Base-by-base conservation (phyloP, 1,140 invertebrate species). In the Cardiocondyla obscurior region DNA sequence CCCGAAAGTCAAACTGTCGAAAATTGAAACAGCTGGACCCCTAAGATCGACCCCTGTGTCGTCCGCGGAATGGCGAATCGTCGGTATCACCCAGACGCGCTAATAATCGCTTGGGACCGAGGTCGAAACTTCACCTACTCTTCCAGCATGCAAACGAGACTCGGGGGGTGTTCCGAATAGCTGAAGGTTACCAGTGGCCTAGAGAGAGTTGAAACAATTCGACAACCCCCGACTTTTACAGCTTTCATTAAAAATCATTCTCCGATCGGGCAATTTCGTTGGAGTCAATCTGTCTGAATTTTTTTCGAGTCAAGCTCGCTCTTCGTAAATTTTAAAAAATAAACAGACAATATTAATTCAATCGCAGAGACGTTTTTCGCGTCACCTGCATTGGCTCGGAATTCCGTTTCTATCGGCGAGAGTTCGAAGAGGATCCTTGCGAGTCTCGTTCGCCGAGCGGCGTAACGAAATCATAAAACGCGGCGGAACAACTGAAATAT, bases 91-190 rank as follows among this genome's bases (percentile, higher is more conserved):
- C 33, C 58, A 19, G 33, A 6, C 12, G 42, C 73, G 64, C 64
- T 70, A 57, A 77, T 57, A 70, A 70, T 81, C 51, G 33, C 25
- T 25, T 8, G 25, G 25, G 28, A 83, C 42, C 49, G 42, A 33
- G 30, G 55, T 33, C 4, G 28, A 86, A 25, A 85, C 69, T 85
- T 86, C 77, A 65, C n/a, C 28, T 51, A 67, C 10, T 49, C 7
- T n/a, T 8, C 16, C 33, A 69, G 81, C 86, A 82, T 90, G 87
- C 82, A 90, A 90, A 89, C 85, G 88, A 89, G 82, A 85, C 44
- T 77, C 74, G 42, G 8, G 33, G 85, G 84, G 72, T 65, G 70
- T 85, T 88, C 39, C 49, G 85, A 81, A 85, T 85, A 88, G 86
- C 88, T 88, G 28, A 19, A 55, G 62, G 65, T 89, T 84, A 82